phyloP scores from a whole-genome alignment of 2,113 vertebrate genomes.

The Lota lota region DNA sequence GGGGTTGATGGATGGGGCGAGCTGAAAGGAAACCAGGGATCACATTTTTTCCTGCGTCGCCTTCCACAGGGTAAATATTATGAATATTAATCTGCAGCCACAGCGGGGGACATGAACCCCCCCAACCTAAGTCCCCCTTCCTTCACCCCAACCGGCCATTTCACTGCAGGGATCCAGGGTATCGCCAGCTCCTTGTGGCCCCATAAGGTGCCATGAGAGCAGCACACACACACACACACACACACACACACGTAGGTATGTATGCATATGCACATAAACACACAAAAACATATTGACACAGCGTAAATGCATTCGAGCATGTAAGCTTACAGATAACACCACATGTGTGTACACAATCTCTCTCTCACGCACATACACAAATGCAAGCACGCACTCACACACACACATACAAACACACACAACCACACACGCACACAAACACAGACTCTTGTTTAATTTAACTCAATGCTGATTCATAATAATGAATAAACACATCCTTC shows the following conservation, averaged over 20 bases:
- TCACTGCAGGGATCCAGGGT: neutral
- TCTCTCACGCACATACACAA: neutral
- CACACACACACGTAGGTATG: neutral
- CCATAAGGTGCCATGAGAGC: neutral
- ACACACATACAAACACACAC: neutral
- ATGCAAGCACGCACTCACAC: neutral
- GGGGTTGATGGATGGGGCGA: conserved; percentile 22
- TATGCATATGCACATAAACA: neutral
- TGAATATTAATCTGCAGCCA: conserved; percentile 35
- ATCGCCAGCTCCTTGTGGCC: neutral
- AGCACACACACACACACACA: neutral
- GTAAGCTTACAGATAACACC: too few relatives aligned
- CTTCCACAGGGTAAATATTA: conserved; percentile 36
- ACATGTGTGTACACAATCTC: neutral
- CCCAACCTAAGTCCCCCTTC: neutral
- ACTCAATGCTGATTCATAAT: too few relatives aligned
- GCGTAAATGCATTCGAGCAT: neutral
- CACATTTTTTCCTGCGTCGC: conserved; percentile 30
- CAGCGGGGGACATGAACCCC: neutral
- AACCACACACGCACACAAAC: neutral
- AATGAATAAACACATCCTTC: too few relatives aligned
- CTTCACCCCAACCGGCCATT: too few relatives aligned
- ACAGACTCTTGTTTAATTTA: too few relatives aligned
- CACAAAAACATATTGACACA: neutral
- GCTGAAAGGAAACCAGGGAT: conserved; percentile 19